A percentile compares a stretch with the other conserved stretches of the same genome.
phyloP scores from a whole-genome alignment of 2,113 vertebrate species.

The Pituophis catenifer region DNA sequence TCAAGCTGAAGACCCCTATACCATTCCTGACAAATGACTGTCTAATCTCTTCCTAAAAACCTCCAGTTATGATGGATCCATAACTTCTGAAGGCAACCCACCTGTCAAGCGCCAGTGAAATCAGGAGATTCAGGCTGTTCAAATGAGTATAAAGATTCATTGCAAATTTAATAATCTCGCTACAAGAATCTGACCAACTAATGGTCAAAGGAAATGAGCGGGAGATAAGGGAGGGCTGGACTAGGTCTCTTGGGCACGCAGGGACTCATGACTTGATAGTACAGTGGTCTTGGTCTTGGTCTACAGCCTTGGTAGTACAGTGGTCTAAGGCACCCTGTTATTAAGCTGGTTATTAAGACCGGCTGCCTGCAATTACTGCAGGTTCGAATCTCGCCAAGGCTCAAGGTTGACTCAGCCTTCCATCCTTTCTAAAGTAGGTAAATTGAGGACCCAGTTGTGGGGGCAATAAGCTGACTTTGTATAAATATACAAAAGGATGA shows the following conservation, averaged over 20 bases:
- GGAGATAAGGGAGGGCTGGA: background rate
- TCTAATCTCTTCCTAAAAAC: background rate
- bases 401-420: no score
- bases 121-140: background rate
- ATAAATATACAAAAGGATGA: no score
- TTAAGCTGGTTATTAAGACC: no score
- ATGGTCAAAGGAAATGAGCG: background rate
- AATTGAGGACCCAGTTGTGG: no score
- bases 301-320: no score
- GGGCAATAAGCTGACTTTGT: no score
- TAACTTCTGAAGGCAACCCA: background rate
- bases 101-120: background rate
- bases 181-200: background rate
- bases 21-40: background rate
- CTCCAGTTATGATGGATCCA: background rate
- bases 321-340: no score
- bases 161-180: background rate
- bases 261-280: background rate
- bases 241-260: background rate
- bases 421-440: no score
- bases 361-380: no score
- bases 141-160: background rate
- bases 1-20: background rate
- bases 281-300: no score
- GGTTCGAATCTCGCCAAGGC: no score